phyloP scores from a whole-genome alignment of 2,888 invertebrate genomes.

The Rhagonycha lutea region DNA sequence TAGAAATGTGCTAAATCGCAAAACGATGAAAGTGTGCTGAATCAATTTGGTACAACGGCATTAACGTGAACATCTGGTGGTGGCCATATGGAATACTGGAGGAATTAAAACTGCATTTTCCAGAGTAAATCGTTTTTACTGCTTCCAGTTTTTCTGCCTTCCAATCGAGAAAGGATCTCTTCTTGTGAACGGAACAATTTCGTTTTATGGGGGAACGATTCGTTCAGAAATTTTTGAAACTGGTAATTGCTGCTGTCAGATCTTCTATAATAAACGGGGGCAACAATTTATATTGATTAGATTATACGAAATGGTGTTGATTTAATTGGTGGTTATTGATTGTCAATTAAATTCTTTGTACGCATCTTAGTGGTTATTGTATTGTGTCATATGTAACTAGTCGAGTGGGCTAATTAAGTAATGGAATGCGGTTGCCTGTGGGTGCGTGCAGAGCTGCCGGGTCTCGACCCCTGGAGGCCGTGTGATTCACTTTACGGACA shows the following conservation, averaged over 20 bases:
- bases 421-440: conserved; percentile 45
- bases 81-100: not conserved
- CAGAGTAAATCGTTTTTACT: not conserved
- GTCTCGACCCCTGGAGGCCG: conserved; percentile 41
- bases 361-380: conserved; percentile 20
- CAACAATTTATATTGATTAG: not conserved
- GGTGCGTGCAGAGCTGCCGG: conserved; percentile 42
- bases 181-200: not conserved
- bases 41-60: not conserved
- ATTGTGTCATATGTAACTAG: conserved; percentile 35
- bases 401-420: conserved; percentile 38
- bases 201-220: no score
- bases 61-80: not conserved
- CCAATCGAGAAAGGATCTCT: not conserved
- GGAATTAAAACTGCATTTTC: not conserved
- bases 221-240: not conserved
- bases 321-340: not conserved
- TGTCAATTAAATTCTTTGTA: not conserved
- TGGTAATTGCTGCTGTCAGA: not conserved
- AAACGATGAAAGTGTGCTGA: not conserved
- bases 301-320: not conserved
- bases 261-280: not conserved
- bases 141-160: not conserved
- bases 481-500: conserved; percentile 45
- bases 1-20: not conserved